Conservation (phyloP, 2,797 vertebrate genomes). For the Cynopterus sphinx region DNA sequence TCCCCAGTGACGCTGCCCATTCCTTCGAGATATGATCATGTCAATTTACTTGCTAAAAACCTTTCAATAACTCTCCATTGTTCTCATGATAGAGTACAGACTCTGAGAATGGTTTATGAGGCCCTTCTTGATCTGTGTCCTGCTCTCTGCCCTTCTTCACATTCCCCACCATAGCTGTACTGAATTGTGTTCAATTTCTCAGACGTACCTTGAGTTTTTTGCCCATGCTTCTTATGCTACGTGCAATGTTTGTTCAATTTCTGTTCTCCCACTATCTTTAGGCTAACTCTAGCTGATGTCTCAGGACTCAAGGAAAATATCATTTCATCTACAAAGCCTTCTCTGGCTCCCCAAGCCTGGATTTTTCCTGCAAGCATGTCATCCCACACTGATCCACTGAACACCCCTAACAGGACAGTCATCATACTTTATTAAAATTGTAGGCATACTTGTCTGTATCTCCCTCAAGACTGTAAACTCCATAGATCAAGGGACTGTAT, state of each 20-base stretch:
- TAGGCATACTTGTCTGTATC: background rate
- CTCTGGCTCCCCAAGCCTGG: background rate
- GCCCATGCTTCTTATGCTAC: background rate
- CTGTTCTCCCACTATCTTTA: background rate
- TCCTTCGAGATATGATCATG: background rate
- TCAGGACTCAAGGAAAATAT: background rate
- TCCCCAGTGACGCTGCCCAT: background rate
- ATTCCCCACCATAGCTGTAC: background rate
- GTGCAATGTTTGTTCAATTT: background rate
- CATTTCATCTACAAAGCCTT: background rate
- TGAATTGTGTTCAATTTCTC: background rate
- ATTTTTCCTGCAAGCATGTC: background rate
- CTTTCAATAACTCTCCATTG: background rate
- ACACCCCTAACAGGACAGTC: background rate
- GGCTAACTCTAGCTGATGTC: background rate
- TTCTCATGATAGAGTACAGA: background rate
- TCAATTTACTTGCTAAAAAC: slow-evolving; percentile 1
- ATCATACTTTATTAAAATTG: background rate
- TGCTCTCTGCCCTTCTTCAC: background rate
- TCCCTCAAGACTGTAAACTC: background rate
- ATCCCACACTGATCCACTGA: background rate
- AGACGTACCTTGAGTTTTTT: background rate
- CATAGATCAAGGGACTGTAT: background rate
- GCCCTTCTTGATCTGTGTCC: background rate
- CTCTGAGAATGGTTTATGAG: background rate